Evolutionary conservation across 2,797 vertebrate species (phyloP), one percentile per base, ranked within the genome.

Genomic region (Eidolon dupreanum): DNA sequence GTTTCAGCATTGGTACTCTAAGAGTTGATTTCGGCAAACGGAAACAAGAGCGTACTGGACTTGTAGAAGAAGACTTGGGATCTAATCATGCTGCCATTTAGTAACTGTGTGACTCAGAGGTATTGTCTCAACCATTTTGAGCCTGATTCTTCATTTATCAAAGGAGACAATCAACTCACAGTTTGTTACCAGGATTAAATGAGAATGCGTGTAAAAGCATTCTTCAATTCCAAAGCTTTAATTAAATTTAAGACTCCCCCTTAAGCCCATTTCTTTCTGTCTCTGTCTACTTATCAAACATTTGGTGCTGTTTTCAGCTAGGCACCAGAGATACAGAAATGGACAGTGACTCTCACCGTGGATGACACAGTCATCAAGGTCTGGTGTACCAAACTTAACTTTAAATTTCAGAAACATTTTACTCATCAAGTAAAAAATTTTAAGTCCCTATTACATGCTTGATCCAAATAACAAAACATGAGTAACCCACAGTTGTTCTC

Each of bases 141-240:
- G 75, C 49, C 38, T 70, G 57, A 33, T 63, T 84, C 86, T 85
- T 84, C 17, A 68, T 22, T 78, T 87, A 38, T 57, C 55, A 90
- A 70, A 70, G 28, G 77, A 74, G 51, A 55, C 5, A 65, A 31
- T 0, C 16, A n/a, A 55, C 71, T n/a, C 49, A 93, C 9, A 20
- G 19, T 66, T 79, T 57, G 66, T 90, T 77, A 81, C 17, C 2
- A 63, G 15, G 49, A 83, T 59, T 77, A 66, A 61, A 66, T 6
- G 17, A 93, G 71, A 90, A 49, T 19, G 11, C 74, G 6, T 79
- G 11, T 31, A 38, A 78, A 93, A 38, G 53, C 8, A 19, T 63
- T 87, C 92, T 86, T 94, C 26, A 88, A 46, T 43, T 78, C 63
- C 17, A 8, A 84, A 70, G 33, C 36, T 75, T 49, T 51, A 78